Evolutionary conservation across 2,797 vertebrate species (phyloP), one percentile per base, ranked within the genome.

Genomic region (Sebastes baramenuke): DNA sequence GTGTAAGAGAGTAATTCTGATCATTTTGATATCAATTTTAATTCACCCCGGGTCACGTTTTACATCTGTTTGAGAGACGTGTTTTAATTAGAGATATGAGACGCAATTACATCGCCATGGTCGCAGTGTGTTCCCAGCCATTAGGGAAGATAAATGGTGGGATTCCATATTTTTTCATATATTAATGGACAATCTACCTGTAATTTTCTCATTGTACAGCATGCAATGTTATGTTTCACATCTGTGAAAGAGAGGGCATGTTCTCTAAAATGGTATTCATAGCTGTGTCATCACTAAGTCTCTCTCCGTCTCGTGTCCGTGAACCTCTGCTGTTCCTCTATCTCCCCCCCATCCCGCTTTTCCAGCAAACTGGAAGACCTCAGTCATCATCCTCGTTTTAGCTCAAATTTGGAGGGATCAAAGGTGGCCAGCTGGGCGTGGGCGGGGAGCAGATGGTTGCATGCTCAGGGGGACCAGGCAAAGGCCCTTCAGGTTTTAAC

Each of bases 401-500:
- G 92, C 91, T 95, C 90, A 94, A 92, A 94, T 93, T 93, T 91
- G 91, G 92, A 90, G 84, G 94, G 94, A 96, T 96, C 94, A 96
- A 96, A 96, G 94, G 94, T 94, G 93, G 92, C 93, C 95, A 93
- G 95, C 94, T 94, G 94, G 94, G 94, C 67, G 88, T 89, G 88
- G 88, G 88, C 67, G 87, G 89, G 87, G 89, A 94, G 93, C 95
- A 96, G 94, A 95, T 95, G 95, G 95, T 85, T 87, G 93, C 89
- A 82, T 90, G 93, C 92, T 91, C 89, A 87, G 80, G 76, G 93
- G 92, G 88, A 91, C 89, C 83, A 91, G 77, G 88, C 91, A 87
- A 91, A 93, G 94, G 94, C 94, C 95, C 94, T 95, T 95, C 94
- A 96, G 94, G 94, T 95, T 95, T 95, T 95, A 95, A 95, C 95